Evolutionary conservation across 1,140 invertebrate genomes (phyloP).

Genomic region (Cephus cinctus): DNA sequence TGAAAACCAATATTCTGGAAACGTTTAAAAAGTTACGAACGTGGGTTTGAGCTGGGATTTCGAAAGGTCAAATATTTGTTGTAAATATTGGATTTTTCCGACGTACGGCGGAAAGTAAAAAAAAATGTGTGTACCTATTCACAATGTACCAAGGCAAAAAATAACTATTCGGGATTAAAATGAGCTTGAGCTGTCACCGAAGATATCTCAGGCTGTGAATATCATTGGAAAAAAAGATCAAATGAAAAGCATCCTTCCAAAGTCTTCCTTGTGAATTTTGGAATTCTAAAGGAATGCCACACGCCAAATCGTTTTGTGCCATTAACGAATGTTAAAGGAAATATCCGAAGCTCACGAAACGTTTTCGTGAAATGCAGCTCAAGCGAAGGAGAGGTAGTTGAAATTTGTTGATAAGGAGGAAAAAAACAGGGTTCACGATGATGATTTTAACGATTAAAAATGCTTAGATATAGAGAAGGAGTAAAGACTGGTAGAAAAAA

Average conservation of each 20-base stretch:
- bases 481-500: constrained; percentile 46
- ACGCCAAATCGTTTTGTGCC: constrained; percentile 38
- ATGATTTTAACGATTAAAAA: constrained; percentile 35
- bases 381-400: constrained; percentile 14
- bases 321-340: constrained; percentile 21
- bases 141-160: not conserved
- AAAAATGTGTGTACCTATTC: too few species aligned
- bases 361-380: constrained; percentile 17
- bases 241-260: too few species aligned
- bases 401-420: constrained; percentile 13
- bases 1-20: too few species aligned
- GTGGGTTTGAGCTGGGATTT: too few species aligned
- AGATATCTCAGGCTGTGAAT: too few species aligned
- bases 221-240: too few species aligned
- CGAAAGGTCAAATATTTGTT: too few species aligned
- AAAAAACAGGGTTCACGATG: constrained; percentile 35
- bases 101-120: too few species aligned
- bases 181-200: not conserved
- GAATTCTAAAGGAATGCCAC: constrained; percentile 11
- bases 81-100: too few species aligned
- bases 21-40: too few species aligned
- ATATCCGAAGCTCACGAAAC: constrained; percentile 15
- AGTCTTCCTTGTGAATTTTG: not conserved
- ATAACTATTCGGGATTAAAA: not conserved
- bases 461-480: constrained; percentile 39